phyloP scores from a whole-genome alignment of 2,113 vertebrate species.

The Rhineura floridana region DNA sequence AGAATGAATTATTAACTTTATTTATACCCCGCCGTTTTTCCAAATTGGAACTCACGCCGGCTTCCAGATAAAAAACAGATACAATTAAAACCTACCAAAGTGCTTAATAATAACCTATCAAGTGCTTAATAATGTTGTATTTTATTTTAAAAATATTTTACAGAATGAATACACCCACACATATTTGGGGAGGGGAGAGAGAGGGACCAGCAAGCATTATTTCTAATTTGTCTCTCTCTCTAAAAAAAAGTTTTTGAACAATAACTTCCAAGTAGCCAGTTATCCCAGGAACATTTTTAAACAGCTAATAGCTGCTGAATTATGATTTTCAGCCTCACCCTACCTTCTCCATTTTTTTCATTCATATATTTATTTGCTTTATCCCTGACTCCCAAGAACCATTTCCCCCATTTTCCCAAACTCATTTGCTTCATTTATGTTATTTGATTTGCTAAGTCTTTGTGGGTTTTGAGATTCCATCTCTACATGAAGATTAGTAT shows the following conservation, averaged over 20 bases:
- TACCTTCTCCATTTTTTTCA: no score
- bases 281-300: conserved; percentile 50
- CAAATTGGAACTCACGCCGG: no score
- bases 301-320: conserved; percentile 24
- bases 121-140: no score
- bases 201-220: background rate
- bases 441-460: background rate
- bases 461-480: no score
- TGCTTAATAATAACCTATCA: no score
- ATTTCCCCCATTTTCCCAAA: background rate
- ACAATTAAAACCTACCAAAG: no score
- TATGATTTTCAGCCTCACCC: no score
- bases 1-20: background rate
- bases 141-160: background rate
- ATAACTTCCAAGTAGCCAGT: conserved; percentile 55
- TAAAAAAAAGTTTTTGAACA: background rate
- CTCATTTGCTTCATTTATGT: background rate
- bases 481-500: background rate
- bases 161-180: background rate
- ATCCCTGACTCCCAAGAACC: no score
- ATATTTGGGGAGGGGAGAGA: conserved; percentile 20
- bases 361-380: background rate
- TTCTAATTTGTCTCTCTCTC: background rate
- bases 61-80: no score
- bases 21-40: no score